Evolutionary conservation across 2,113 vertebrate species (phyloP).

Genomic region (Pollachius pollachius): DNA sequence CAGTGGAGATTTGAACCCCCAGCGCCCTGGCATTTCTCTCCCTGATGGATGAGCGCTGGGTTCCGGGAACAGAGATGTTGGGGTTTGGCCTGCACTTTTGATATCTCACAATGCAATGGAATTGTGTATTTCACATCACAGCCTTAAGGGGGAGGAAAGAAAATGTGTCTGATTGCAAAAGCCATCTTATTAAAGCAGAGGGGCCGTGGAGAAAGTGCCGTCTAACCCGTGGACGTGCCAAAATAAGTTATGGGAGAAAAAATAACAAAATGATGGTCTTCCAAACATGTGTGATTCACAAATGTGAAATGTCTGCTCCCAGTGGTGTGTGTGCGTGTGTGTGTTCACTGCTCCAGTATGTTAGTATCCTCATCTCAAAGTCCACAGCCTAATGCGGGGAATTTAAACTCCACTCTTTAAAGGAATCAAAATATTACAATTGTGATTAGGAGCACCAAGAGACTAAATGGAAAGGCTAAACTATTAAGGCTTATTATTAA

Average conservation of each 20-base stretch:
- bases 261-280: slow-evolving; percentile 5
- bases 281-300: slow-evolving; percentile 3
- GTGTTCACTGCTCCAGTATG: background rate
- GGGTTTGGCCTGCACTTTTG: slow-evolving; percentile 42
- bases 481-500: no score
- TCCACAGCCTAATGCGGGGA: no score
- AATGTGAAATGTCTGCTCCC: slow-evolving; percentile 13
- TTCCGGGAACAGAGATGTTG: slow-evolving; percentile 37
- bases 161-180: slow-evolving; percentile 56
- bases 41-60: slow-evolving; percentile 60
- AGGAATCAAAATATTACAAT: no score
- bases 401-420: no score
- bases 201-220: slow-evolving; percentile 30
- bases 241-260: slow-evolving; percentile 19
- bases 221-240: slow-evolving; percentile 33
- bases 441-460: no score
- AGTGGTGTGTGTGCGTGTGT: background rate
- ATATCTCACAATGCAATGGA: slow-evolving; percentile 55
- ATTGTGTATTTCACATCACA: slow-evolving; percentile 51
- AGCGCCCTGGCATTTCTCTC: slow-evolving; percentile 60
- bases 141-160: slow-evolving; percentile 41
- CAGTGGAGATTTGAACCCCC: slow-evolving; percentile 54
- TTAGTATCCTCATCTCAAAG: background rate
- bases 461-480: no score
- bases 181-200: slow-evolving; percentile 51